Evolutionary conservation across 2,888 invertebrate species (phyloP), one percentile per base, ranked within the genome.

Genomic region (Macrophya annulata): DNA sequence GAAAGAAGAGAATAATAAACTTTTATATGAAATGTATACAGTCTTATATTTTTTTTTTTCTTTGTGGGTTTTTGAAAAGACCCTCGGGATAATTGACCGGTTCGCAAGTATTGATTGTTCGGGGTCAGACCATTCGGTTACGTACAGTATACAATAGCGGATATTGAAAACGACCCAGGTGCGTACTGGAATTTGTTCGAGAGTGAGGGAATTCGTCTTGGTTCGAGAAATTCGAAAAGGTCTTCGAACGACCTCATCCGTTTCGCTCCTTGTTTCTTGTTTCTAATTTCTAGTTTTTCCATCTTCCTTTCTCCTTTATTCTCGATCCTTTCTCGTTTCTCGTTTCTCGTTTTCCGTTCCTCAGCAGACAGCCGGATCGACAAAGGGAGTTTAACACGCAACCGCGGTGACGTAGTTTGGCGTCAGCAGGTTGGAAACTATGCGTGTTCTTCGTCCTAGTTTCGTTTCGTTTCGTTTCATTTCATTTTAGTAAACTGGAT

Each of bases 161-260:
- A 81, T 81, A 81, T 62, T 81, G 81, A 62, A 62, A 81, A 59
- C 81, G 81, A 77, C 81, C 81, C 43, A 62, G 81, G 59, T 62
- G 62, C 62, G 81, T 81, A 81, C 21, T 43, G 62, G 81, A 62
- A 81, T 81, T 81, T 43, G 21, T 17, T 62, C 21, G 62, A 43
- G 43, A 62, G 37, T n/a, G 25, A 43, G 40, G 40, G 62, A 81
- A 79, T 79, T 55, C 55, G 59, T 59, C 55, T 79, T 79, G 55
- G 79, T 79, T 79, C 48, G 51, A 55, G 59, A 79, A 79, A 79
- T 79, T 55, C 15, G 31, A n/a, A 43, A 37, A 37, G 31, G 43
- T 25, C 40, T n/a, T 9, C 8, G 40, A 21, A 72, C 40, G 43
- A 37, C 37, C 17, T 9, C 12, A n/a, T 55, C 21, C 79, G 37